phyloP scores from a whole-genome alignment of 2,797 vertebrate genomes.

The Gallinago stenura region DNA sequence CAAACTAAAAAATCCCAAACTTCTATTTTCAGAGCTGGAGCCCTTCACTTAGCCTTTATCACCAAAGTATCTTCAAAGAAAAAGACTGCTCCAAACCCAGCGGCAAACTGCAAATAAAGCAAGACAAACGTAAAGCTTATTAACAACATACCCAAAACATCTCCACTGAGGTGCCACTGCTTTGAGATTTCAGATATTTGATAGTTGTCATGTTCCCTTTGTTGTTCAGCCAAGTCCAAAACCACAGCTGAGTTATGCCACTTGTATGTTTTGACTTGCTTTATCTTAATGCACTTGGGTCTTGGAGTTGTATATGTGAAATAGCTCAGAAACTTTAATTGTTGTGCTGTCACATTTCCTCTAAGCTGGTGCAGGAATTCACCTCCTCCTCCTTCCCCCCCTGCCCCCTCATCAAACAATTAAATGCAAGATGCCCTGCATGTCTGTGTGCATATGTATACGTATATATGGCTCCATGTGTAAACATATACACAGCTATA shows the following conservation, averaged over 20 bases:
- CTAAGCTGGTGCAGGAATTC: conserved; percentile 10
- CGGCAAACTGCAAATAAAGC: background rate
- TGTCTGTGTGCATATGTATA: background rate
- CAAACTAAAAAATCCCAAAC: background rate
- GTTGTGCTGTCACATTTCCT: background rate
- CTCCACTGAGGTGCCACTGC: background rate
- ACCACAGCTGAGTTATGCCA: conserved; percentile 44
- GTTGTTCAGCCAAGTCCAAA: background rate
- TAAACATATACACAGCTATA: background rate
- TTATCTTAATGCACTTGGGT: conserved; percentile 58
- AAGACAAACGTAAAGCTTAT: background rate
- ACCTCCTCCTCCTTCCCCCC: background rate
- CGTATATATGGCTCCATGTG: background rate
- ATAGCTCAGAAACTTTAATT: conserved; percentile 27
- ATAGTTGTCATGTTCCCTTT: background rate
- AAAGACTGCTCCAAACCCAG: background rate
- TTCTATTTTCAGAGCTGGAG: background rate
- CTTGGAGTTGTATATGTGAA: background rate
- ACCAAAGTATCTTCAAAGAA: background rate
- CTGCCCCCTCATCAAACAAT: conserved; percentile 23
- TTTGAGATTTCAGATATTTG: background rate
- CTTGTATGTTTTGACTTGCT: conserved; percentile 36
- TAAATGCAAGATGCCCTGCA: conserved; percentile 46
- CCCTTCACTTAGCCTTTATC: background rate
- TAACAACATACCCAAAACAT: background rate